These are phyloP conservation scores for Aspidapion aeneum DNA, from an alignment of 2,888 invertebrate species.

Conservation along the genomic window DNA sequence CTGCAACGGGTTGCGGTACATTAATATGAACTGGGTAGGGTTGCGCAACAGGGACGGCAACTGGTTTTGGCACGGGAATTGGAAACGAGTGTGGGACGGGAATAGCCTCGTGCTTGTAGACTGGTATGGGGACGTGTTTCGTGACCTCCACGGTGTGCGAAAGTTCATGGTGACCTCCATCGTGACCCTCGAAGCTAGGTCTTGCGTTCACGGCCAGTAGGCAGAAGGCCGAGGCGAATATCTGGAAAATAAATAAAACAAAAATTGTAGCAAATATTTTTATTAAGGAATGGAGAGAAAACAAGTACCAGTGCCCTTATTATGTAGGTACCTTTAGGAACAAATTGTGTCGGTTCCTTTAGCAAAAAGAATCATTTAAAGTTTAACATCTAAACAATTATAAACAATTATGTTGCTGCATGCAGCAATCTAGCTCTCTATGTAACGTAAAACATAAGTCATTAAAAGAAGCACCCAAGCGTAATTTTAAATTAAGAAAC, in stretches of 20 bases:
- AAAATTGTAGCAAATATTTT: slow-evolving; percentile 16
- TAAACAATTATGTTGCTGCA: no score
- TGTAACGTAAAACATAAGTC: no score
- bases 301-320: background rate
- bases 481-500: no score
- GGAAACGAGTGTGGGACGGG: slow-evolving; percentile 51
- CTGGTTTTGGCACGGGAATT: slow-evolving; percentile 64
- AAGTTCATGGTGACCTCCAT: slow-evolving; percentile 41
- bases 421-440: no score
- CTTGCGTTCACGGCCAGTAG: slow-evolving; percentile 40
- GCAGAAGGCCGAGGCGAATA: slow-evolving; percentile 40
- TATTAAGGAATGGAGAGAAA: no score
- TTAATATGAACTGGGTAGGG: slow-evolving; percentile 67
- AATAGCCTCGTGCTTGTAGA: slow-evolving; percentile 52
- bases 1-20: slow-evolving; percentile 64
- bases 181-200: slow-evolving; percentile 35
- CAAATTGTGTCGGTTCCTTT: no score
- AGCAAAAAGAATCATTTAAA: no score
- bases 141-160: slow-evolving; percentile 65
- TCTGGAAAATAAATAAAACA: slow-evolving; percentile 32
- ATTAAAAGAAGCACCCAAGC: no score
- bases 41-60: slow-evolving; percentile 64
- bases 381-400: no score
- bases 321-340: no score
- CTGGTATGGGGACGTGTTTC: slow-evolving; percentile 57